phyloP scores from a whole-genome alignment of 2,113 vertebrate species.

The Phainopepla nitens region DNA sequence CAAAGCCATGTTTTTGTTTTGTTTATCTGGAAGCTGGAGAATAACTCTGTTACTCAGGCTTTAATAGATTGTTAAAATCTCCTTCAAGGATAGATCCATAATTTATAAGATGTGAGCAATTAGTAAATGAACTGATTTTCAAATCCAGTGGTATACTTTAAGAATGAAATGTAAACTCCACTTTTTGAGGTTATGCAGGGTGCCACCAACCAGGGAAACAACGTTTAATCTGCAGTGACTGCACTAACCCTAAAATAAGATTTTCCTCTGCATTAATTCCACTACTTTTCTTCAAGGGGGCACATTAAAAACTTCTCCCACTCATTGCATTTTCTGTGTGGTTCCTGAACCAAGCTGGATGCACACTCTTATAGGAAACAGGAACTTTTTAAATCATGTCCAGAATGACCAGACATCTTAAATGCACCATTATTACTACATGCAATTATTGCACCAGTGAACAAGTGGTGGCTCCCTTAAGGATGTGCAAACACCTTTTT shows the following conservation, averaged over 20 bases:
- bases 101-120: background rate
- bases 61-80: background rate
- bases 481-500: background rate
- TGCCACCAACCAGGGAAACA: background rate
- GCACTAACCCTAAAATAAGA: background rate
- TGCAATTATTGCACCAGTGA: background rate
- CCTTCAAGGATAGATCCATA: background rate
- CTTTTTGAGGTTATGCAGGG: background rate
- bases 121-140: background rate
- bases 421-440: background rate
- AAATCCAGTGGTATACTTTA: background rate
- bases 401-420: background rate
- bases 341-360: background rate
- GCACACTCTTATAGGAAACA: background rate
- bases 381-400: background rate
- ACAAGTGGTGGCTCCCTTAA: background rate
- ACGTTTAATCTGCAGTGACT: background rate
- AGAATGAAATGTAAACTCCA: background rate
- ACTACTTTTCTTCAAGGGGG: background rate
- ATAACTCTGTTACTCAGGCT: background rate
- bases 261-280: background rate
- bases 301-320: background rate
- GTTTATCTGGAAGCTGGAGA: slow-evolving; percentile 13
- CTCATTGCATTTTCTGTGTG: background rate
- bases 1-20: background rate